Evolutionary conservation across 1,140 invertebrate genomes (phyloP).

Genomic region (Trichonephila clavata): DNA sequence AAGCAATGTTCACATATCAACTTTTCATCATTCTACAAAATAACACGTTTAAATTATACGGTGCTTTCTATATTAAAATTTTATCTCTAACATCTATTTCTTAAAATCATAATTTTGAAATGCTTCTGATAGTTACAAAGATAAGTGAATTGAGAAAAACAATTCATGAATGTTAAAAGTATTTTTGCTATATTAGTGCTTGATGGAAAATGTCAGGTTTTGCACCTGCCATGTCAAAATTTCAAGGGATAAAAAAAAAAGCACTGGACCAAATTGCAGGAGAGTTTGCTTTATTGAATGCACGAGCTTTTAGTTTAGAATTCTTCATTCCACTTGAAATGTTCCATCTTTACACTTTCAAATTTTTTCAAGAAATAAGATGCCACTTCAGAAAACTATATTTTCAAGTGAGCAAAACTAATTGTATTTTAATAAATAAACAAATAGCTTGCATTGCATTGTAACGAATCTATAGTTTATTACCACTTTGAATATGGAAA

Average conservation of each 20-base stretch:
- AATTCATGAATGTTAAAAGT: constrained; percentile 29
- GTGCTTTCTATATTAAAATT: constrained; percentile 45
- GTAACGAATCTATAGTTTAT: constrained; percentile 75
- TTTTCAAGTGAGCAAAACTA: constrained; percentile 68
- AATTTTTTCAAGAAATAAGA: constrained; percentile 59
- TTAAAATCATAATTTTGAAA: constrained; percentile 11
- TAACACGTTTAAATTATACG: constrained; percentile 18
- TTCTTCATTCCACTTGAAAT: constrained; percentile 76
- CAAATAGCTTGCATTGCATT: constrained; percentile 75
- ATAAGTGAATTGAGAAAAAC: not conserved
- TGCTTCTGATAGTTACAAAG: constrained; percentile 20
- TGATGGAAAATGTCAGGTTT: not conserved
- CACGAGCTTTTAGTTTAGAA: constrained; percentile 77
- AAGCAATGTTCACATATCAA: constrained; percentile 4
- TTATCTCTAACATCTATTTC: constrained; percentile 39
- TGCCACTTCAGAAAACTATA: constrained; percentile 75
- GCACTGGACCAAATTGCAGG: constrained; percentile 69
- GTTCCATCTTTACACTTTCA: constrained; percentile 76
- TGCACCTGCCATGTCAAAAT: constrained; percentile 45
- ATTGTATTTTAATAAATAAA: constrained; percentile 76
- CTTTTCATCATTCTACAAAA: constrained; percentile 19
- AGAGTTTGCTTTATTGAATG: constrained; percentile 72
- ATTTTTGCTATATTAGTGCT: constrained; percentile 69
- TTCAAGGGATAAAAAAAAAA: not conserved
- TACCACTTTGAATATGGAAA: constrained; percentile 74